phyloP scores from a whole-genome alignment of 2,797 vertebrate genomes.

The Pangasius sanitwongsei region DNA sequence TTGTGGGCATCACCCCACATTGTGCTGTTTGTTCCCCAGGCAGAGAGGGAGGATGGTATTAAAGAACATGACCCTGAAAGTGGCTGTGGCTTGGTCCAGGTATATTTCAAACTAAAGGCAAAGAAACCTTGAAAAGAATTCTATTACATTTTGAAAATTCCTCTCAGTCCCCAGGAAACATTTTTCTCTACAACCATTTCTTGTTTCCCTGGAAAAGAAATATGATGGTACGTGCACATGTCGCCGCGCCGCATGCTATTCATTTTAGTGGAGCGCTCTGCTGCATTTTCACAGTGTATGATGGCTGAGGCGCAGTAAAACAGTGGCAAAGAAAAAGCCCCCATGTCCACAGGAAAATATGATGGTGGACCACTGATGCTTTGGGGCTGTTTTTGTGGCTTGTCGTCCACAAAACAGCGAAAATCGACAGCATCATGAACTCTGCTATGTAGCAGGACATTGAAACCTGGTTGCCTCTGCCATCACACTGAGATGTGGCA shows the following conservation, averaged over 20 bases:
- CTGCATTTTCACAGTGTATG: constrained; percentile 5
- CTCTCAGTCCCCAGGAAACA: not conserved
- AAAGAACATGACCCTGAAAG: not conserved
- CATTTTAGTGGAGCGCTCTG: not conserved
- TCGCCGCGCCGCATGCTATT: not conserved
- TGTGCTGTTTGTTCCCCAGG: not conserved
- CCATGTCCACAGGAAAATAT: not conserved
- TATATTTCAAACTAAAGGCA: not conserved
- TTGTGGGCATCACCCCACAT: not conserved
- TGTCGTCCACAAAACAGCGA: not conserved
- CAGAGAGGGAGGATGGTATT: not conserved
- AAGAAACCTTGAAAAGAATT: not conserved
- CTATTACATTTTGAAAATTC: not conserved
- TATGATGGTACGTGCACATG: not conserved
- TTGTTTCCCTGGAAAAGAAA: not conserved
- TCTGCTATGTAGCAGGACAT: not conserved
- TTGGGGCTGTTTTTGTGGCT: not conserved
- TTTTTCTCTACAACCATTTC: not conserved
- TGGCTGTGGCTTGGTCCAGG: not conserved
- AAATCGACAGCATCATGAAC: not conserved
- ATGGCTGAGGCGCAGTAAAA: not conserved
- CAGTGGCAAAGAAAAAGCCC: not conserved
- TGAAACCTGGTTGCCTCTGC: not conserved
- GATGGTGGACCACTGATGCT: not conserved
- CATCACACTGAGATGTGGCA: not conserved